Percentiles rank a stretch among this genome's conserved stretches.
Conservation (phyloP, 2,888 invertebrate species). For the Scaptomyza cyrtandrae region DNA sequence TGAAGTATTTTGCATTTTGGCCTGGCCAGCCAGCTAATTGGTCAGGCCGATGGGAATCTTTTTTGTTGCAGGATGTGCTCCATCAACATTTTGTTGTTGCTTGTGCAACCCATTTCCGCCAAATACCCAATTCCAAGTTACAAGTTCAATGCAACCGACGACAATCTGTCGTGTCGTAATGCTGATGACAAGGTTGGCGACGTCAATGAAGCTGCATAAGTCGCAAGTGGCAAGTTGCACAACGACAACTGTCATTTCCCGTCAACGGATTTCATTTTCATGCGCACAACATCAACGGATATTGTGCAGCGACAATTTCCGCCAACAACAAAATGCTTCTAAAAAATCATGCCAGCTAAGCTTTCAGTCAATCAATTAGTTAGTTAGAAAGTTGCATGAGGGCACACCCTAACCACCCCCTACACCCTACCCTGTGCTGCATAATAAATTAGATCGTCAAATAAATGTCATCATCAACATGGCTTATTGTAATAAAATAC, state of each 20-base stretch:
- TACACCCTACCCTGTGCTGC: no score
- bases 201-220: conserved; percentile 52
- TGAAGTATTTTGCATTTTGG: conserved; percentile 42
- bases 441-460: neutral
- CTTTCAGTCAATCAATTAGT: conserved; percentile 18
- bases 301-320: conserved; percentile 80
- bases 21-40: conserved; percentile 57
- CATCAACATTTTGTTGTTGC: neutral
- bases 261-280: conserved; percentile 73
- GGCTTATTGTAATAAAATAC: conserved; percentile 62
- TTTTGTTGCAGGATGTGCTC: neutral
- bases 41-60: conserved; percentile 51
- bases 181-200: conserved; percentile 34
- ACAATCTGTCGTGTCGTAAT: conserved; percentile 1
- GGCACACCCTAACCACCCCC: no score
- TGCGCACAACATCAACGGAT: conserved; percentile 76
- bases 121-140: conserved; percentile 24
- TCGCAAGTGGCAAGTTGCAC: conserved; percentile 25
- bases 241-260: conserved; percentile 43
- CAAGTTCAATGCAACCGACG: no score
- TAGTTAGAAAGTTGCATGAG: neutral
- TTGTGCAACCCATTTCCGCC: conserved; percentile 48
- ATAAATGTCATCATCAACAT: conserved; percentile 31
- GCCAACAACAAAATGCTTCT: conserved; percentile 32
- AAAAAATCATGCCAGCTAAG: conserved; percentile 41